Percentiles rank a stretch among this genome's conserved stretches.
phyloP scores from a whole-genome alignment of 2,797 vertebrate species.

The Malacoraja senta region DNA sequence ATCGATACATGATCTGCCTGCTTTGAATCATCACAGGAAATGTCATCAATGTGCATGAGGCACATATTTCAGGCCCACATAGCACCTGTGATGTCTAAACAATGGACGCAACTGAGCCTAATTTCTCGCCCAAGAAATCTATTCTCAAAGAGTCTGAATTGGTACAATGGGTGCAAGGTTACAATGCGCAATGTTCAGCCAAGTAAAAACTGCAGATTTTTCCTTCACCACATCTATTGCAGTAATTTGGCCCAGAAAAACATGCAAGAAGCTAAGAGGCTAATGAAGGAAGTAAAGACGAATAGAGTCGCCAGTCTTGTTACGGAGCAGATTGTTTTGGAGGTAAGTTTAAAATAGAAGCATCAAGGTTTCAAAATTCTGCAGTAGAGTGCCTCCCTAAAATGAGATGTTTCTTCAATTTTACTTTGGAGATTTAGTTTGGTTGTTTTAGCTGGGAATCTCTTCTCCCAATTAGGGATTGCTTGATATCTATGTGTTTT shows the following conservation, averaged over 20 bases:
- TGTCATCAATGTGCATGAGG: too few species aligned
- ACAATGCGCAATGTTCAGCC: background rate
- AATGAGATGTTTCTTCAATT: background rate
- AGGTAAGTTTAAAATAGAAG: conserved; percentile 20
- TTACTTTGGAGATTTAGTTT: background rate
- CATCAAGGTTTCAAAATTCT: background rate
- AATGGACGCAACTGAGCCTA: too few species aligned
- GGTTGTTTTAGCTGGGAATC: background rate
- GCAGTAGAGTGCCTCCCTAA: background rate
- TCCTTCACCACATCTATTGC: conserved; percentile 8
- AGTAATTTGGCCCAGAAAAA: background rate
- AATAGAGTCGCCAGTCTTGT: background rate
- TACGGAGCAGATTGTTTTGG: conserved; percentile 36
- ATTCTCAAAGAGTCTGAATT: background rate
- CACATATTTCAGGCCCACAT: too few species aligned
- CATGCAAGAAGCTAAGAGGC: background rate
- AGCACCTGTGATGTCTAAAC: too few species aligned
- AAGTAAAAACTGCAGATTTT: background rate
- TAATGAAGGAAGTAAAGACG: conserved; percentile 8
- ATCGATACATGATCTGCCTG: too few species aligned
- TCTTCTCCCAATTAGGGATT: background rate
- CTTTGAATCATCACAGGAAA: too few species aligned
- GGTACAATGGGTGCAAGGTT: background rate
- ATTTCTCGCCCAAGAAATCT: background rate
- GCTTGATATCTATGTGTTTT: background rate